Conservation (phyloP, 92 coral and sea anemone genomes). For the Porites divaricata region DNA sequence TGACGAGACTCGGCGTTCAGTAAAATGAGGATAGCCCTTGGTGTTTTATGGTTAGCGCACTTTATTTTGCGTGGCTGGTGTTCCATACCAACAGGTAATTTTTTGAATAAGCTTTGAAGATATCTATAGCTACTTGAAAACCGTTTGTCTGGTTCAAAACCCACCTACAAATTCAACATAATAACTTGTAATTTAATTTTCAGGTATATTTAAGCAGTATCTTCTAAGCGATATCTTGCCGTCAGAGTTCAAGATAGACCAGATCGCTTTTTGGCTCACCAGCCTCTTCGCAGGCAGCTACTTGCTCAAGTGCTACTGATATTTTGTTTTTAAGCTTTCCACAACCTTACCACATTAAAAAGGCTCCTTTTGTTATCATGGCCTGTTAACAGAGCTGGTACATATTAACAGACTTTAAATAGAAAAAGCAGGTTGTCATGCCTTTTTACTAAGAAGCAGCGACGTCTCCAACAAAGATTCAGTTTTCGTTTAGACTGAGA, state of each 20-base stretch:
- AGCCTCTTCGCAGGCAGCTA: neutral
- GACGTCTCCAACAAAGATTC: too few species aligned
- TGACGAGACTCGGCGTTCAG: conserved; percentile 4
- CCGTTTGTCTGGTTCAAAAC: neutral
- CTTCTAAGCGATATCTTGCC: neutral
- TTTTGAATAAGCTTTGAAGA: neutral
- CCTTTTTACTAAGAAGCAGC: neutral
- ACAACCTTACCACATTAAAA: neutral
- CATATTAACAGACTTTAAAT: neutral
- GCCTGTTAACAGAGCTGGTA: conserved; percentile 17
- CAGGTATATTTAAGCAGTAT: neutral
- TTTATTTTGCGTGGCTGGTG: conserved; percentile 22
- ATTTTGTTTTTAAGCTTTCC: neutral
- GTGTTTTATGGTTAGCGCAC: conserved; percentile 17
- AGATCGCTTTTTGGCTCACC: neutral
- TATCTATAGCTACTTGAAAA: neutral
- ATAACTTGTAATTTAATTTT: neutral
- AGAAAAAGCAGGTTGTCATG: neutral
- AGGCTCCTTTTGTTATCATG: conserved; percentile 4
- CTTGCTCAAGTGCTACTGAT: neutral
- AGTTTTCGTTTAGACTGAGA: too few species aligned
- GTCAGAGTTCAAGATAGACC: neutral
- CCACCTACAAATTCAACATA: neutral
- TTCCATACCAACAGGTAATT: conserved; percentile 28
- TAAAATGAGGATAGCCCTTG: conserved; percentile 23